Evolutionary conservation across 1,140 invertebrate genomes (phyloP).

Genomic region (Geopemphigus sp.): DNA sequence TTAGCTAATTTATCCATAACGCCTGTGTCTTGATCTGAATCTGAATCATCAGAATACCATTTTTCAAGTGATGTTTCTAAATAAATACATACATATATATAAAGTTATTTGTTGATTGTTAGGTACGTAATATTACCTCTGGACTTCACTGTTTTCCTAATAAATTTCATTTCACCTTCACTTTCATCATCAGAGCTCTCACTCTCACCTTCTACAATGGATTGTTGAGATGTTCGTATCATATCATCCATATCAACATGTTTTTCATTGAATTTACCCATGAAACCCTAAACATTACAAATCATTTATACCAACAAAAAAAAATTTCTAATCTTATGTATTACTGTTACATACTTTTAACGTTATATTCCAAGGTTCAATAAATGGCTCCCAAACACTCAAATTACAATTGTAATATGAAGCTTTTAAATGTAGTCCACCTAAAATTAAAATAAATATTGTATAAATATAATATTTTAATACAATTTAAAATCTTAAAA

Average conservation of each 20-base stretch:
- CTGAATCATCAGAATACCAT: constrained; percentile 67
- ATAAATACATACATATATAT: neutral
- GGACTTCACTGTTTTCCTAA: constrained; percentile 35
- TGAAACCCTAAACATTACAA: constrained; percentile 13
- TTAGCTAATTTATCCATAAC: constrained; percentile 68
- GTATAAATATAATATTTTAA: neutral
- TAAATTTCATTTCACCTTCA: constrained; percentile 48
- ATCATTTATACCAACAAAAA: neutral
- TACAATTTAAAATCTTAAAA: neutral
- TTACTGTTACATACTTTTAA: constrained; percentile 66
- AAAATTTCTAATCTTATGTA: constrained; percentile 54
- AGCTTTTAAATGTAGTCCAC: constrained; percentile 65
- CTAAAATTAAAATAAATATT: constrained; percentile 49
- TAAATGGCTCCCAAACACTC: constrained; percentile 74
- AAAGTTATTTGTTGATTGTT: neutral
- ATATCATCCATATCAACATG: constrained; percentile 17
- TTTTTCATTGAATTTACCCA: constrained; percentile 25
- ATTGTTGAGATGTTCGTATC: constrained; percentile 18
- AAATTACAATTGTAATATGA: constrained; percentile 73
- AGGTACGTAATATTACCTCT: neutral
- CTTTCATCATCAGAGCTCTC: constrained; percentile 42
- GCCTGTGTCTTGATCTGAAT: constrained; percentile 76
- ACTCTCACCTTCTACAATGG: constrained; percentile 23
- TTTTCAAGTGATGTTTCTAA: constrained; percentile 42
- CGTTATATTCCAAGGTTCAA: constrained; percentile 69